phyloP scores from a whole-genome alignment of 2,888 invertebrate species.

The Drosophila buzzatii region DNA sequence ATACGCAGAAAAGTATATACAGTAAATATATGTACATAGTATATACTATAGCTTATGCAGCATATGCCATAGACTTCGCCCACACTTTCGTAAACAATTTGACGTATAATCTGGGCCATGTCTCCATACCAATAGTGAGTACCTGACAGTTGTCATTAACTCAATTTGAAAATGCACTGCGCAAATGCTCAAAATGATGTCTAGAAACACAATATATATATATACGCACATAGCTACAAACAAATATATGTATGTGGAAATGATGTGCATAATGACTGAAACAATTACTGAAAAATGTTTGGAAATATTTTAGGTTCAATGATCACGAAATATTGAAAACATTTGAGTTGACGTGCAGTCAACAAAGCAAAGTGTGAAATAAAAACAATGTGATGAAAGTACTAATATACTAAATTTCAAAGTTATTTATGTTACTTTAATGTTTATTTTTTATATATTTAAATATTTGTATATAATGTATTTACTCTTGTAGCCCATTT shows the following conservation, averaged over 20 bases:
- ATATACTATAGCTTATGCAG: constrained; percentile 4
- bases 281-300: constrained; percentile 40
- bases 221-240: background rate
- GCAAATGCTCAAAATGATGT: constrained; percentile 53
- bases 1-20: constrained; percentile 11
- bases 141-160: constrained; percentile 75
- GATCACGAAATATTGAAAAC: constrained; percentile 27
- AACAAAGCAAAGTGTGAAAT: background rate
- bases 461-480: background rate
- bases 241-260: background rate
- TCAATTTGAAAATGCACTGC: constrained; percentile 65
- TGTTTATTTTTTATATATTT: background rate
- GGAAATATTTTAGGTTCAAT: constrained; percentile 32
- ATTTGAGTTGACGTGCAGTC: constrained; percentile 17
- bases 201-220: constrained; percentile 24
- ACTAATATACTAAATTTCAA: background rate
- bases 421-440: background rate
- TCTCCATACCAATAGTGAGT: constrained; percentile 35
- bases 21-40: constrained; percentile 3
- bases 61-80: constrained; percentile 22
- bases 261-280: constrained; percentile 54
- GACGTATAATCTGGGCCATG: constrained; percentile 37
- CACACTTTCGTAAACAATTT: constrained; percentile 53
- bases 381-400: background rate
- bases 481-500: background rate